Evolutionary conservation across 2,888 invertebrate species (phyloP), one percentile per base, ranked within the genome.

Genomic region (Seira sanloemensis): DNA sequence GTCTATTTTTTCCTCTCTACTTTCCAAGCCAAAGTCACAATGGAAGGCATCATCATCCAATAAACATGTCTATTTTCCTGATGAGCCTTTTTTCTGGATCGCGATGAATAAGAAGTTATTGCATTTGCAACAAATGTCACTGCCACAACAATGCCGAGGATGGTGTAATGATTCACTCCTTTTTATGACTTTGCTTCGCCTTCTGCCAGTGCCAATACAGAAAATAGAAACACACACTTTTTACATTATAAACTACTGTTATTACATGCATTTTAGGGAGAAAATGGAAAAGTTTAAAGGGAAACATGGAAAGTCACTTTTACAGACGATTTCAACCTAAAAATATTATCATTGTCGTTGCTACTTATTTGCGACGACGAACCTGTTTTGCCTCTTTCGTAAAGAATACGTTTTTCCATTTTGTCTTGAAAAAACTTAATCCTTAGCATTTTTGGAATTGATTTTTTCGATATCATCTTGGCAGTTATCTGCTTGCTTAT

Each of bases 241-340:
- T 2, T 50, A 50, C 50, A 18, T 50, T 50, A 12, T 50, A 1
- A 50, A 12, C 2, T 50, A 50, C 12, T 7, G 37, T 37, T 37
- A 37, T 37, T 37, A 37, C 37, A 37, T 37, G 37, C 37, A n/a
- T n/a, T n/a, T n/a, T n/a, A n/a, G n/a, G n/a, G n/a, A n/a, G n/a
- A n/a, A 37, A 7, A 50, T 50, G 16, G 50, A 50, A 50, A 50
- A 50, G 12, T 50, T 50, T 50, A n/a, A 12, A n/a, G 18, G 7
- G 66, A 79, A 79, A 79, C 78, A 79, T 37, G 78, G 23, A 79
- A 79, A 79, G 72, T 73, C 78, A 79, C 78, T 79, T 73, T 72
- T 66, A 19, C 27, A 7, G n/a, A n/a, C 5, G 50, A 18, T 50
- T 50, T 50, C 16, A 50, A 50, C 50, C 50, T 7, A 50, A 50